These are phyloP conservation scores for Xestoiulus laeticollis DNA, from an alignment of 2,888 invertebrate genomes.

Conservation along the genomic window DNA sequence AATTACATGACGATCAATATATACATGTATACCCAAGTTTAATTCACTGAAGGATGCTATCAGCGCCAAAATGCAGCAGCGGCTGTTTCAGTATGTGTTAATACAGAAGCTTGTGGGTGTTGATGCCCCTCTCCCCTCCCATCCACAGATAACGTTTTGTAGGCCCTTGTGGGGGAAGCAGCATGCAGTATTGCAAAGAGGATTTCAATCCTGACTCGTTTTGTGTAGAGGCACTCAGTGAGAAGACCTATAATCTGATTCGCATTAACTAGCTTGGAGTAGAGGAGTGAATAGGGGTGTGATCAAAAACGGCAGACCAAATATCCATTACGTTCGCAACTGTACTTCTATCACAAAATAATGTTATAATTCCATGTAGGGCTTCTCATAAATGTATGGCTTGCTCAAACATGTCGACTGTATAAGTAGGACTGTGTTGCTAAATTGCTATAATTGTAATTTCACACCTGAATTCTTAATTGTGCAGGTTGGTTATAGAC, in stretches of 20 bases:
- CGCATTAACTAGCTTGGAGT: background rate
- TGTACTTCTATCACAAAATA: no score
- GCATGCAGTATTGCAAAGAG: background rate
- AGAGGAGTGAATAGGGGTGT: background rate
- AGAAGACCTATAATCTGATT: constrained; percentile 4
- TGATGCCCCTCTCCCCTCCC: background rate
- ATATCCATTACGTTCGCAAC: background rate
- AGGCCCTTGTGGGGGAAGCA: constrained; percentile 4
- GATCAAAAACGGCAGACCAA: background rate
- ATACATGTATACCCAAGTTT: background rate
- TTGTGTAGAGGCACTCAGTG: background rate
- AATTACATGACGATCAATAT: background rate
- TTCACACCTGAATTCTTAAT: no score
- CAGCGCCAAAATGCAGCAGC: background rate
- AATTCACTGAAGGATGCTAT: background rate
- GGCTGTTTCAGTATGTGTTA: background rate
- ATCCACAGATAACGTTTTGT: background rate
- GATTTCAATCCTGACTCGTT: background rate
- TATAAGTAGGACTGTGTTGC: no score
- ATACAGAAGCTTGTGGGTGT: background rate
- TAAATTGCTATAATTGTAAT: no score
- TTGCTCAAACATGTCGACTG: no score
- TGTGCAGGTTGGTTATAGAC: no score
- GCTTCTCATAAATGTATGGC: no score
- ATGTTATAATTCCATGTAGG: no score